Evolutionary conservation across 2,113 vertebrate genomes (phyloP).

Genomic region (Charina bottae): DNA sequence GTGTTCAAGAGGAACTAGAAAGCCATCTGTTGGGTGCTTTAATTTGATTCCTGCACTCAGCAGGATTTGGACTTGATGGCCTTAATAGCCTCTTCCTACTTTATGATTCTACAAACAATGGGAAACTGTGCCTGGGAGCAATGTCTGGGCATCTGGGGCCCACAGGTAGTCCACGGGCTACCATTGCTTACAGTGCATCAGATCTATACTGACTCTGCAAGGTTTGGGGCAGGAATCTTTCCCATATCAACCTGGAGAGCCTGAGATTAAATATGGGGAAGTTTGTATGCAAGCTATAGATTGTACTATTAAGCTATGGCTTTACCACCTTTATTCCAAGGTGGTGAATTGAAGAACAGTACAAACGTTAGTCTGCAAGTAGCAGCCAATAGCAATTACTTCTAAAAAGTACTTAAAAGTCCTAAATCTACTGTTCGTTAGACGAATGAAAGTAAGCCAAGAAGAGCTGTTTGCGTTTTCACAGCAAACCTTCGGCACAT

Average conservation of each 20-base stretch:
- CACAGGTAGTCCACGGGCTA: background rate
- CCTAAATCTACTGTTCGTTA: background rate
- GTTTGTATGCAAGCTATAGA: background rate
- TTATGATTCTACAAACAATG: background rate
- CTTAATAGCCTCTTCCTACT: background rate
- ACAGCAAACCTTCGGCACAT: background rate
- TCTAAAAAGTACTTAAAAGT: background rate
- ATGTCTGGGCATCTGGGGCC: background rate
- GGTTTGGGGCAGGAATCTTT: background rate
- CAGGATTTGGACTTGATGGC: background rate
- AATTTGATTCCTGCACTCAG: background rate
- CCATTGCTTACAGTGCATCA: background rate
- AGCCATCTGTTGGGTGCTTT: background rate
- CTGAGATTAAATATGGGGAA: background rate
- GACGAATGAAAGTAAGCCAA: background rate
- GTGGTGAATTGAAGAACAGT: background rate
- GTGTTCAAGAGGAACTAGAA: background rate
- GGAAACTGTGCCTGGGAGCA: background rate
- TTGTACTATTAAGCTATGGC: background rate
- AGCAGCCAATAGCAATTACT: background rate
- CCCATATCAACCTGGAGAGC: background rate
- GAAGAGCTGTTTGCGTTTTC: background rate
- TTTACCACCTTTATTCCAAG: background rate
- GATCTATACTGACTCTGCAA: background rate
- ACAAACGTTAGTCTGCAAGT: background rate